Evolutionary conservation across 2,113 vertebrate species (phyloP).

Genomic region (Pelodiscus sinensis): DNA sequence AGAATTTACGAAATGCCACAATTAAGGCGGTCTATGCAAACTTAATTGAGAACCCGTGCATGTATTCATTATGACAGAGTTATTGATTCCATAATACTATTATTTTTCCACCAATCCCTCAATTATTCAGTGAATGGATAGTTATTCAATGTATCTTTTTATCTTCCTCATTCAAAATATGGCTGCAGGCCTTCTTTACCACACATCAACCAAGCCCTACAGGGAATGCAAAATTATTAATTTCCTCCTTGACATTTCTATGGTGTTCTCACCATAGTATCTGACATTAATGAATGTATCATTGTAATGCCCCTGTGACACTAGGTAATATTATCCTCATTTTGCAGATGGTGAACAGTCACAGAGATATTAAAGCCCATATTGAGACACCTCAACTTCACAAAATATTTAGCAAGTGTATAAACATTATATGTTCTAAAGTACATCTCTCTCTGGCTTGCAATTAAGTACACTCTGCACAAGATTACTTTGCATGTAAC

Average conservation of each 20-base stretch:
- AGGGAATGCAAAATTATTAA: neutral
- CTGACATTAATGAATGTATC: neutral
- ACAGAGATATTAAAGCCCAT: neutral
- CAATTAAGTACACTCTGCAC: neutral
- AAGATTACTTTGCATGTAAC: neutral
- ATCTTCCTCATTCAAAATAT: neutral
- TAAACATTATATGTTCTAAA: neutral
- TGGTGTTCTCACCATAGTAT: neutral
- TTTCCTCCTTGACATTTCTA: neutral
- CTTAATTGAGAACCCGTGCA: neutral
- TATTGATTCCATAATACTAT: neutral
- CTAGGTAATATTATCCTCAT: neutral
- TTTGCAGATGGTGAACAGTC: neutral
- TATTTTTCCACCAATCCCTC: neutral
- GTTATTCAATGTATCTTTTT: neutral
- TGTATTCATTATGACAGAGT: neutral
- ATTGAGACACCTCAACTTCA: neutral
- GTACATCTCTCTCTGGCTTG: neutral
- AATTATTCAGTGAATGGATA: neutral
- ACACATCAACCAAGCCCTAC: neutral
- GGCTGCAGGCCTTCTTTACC: neutral
- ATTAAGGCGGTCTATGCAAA: neutral
- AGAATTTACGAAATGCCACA: neutral
- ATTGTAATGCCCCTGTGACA: neutral
- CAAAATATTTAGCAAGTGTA: neutral